Base-by-base conservation (phyloP, 2,113 vertebrate species). In the Tricholaema leucomelas region DNA sequence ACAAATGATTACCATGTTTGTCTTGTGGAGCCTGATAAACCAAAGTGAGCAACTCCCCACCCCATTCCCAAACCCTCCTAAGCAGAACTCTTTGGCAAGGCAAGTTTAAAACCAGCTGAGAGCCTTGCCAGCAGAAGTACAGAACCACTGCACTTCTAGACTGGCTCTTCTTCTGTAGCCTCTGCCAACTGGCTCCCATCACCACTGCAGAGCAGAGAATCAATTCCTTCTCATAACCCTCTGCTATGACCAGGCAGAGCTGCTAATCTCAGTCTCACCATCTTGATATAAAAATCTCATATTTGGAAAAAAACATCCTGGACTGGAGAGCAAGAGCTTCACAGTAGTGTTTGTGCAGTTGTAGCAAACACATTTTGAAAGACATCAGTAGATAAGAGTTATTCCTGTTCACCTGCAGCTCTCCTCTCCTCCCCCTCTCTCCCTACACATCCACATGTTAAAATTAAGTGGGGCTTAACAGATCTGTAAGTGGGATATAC, bases 391-490 rank as follows among this genome's bases (percentile, higher is more conserved):
- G 74, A 92, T 38, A 72, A 33, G 46, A 94, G 86, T 48, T 78
- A 58, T 80, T 89, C 50, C 78, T 74, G 54, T 56, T 87, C 96
- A 87, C 72, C 87, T 35, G 19, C 64, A 80, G 17, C 60, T 82
- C 66, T 65, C 40, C 52, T 86, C 81, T 61, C 75, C 71, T 56
- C 76, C 66, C 50, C 70, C 84, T 76, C 55, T 50, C 74, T 54
- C 78, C 30, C 71, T 63, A n/a, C 76, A 79, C 54, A 88, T 54
- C 54, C 91, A 85, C 70, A 42, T 76, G 86, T 79, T 88, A 85
- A 91, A 93, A 95, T 92, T 83, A 95, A 87, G 63, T 80, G 76
- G 67, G 85, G 91, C 94, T 95, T 95, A 93, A 81, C 90, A 95
- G 77, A 91, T 95, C 85, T 40, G 0, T 74, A 91, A 95, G 84